These are phyloP conservation scores for Teinopalpus imperialis DNA, from an alignment of 2,888 invertebrate genomes.

Conservation along the genomic window DNA sequence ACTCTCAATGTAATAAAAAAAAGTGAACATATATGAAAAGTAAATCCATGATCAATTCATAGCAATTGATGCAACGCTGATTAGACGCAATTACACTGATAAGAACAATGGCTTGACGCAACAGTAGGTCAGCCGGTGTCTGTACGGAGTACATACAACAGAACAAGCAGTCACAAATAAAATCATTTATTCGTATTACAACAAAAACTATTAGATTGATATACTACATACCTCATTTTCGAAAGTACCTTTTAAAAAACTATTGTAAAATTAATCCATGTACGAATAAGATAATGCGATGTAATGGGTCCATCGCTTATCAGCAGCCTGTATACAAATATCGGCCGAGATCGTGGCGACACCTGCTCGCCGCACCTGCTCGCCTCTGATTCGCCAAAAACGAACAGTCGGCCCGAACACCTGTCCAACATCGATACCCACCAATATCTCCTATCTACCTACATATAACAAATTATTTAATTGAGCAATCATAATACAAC, in stretches of 20 bases:
- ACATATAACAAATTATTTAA: conserved; percentile 15
- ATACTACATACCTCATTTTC: too few species aligned
- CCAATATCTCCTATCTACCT: conserved; percentile 18
- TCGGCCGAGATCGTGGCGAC: conserved; percentile 66
- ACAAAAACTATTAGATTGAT: too few species aligned
- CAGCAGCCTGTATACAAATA: conserved; percentile 57
- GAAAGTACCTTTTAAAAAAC: not conserved
- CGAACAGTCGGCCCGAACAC: conserved; percentile 59
- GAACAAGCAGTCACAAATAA: too few species aligned
- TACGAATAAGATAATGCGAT: conserved; percentile 21
- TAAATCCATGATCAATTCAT: too few species aligned
- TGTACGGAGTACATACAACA: too few species aligned
- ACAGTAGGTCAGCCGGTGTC: too few species aligned
- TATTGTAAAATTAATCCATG: not conserved
- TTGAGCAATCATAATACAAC: conserved; percentile 5
- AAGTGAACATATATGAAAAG: too few species aligned
- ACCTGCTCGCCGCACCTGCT: conserved; percentile 71
- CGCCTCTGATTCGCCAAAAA: conserved; percentile 77
- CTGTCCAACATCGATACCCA: conserved; percentile 52
- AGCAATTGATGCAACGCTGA: too few species aligned
- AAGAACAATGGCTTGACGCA: too few species aligned
- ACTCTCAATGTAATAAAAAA: too few species aligned
- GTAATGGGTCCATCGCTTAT: conserved; percentile 29
- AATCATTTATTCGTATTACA: too few species aligned
- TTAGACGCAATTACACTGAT: too few species aligned